Conservation (phyloP, 2,888 invertebrate species). For the Catocala fraxini region DNA sequence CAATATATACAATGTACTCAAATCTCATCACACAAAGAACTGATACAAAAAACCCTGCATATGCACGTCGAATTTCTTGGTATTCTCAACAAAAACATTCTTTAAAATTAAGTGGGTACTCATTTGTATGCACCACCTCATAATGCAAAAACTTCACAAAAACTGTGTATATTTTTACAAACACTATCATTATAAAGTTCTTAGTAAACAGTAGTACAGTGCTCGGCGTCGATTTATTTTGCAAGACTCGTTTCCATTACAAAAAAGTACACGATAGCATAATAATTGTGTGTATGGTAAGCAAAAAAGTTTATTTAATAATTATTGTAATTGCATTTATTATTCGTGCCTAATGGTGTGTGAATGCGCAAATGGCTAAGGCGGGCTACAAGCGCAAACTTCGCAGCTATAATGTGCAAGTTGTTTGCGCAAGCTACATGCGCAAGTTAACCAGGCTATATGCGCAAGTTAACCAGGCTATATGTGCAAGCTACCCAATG, state of each 20-base stretch:
- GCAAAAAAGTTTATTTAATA: constrained; percentile 28
- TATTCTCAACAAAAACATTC: neutral
- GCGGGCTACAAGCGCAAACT: too few relatives aligned
- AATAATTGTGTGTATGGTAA: constrained; percentile 60
- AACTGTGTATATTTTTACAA: constrained; percentile 33
- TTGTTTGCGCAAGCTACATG: too few relatives aligned
- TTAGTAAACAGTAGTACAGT: constrained; percentile 58
- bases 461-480: too few relatives aligned
- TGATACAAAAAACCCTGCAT: too few relatives aligned
- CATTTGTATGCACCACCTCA: constrained; percentile 7
- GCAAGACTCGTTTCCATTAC: constrained; percentile 60
- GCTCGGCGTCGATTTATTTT: constrained; percentile 55
- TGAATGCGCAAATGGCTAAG: too few relatives aligned
- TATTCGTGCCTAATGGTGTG: too few relatives aligned
- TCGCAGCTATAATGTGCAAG: too few relatives aligned
- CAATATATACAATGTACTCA: too few relatives aligned
- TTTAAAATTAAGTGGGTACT: constrained; percentile 6
- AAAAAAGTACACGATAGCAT: constrained; percentile 58
- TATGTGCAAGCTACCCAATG: too few relatives aligned
- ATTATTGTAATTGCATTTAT: too few relatives aligned
- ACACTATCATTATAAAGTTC: constrained; percentile 42
- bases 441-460: too few relatives aligned
- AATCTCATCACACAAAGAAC: too few relatives aligned
- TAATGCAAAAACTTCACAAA: constrained; percentile 18
- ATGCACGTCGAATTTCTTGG: neutral